Base-by-base conservation (phyloP, 2,797 vertebrate species). In the Acipenser transmontanus region DNA sequence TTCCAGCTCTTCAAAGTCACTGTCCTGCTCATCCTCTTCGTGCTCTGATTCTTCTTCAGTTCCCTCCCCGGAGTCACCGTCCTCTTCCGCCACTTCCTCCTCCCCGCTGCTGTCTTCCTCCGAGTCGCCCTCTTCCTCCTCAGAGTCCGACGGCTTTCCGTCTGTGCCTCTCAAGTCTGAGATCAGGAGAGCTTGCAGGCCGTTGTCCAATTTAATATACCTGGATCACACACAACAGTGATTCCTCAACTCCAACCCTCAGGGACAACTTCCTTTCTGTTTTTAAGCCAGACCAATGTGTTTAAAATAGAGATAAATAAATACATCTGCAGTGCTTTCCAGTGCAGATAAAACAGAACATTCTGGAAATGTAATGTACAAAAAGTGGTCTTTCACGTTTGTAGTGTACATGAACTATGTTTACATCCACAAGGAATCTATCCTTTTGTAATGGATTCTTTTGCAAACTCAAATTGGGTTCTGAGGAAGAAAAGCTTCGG, bases 131-230 rank as follows among this genome's bases (percentile, higher is more conserved):
- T 71, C 75, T 0, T 68, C 70, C 0, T 73, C 85, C 2, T 83
- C 34, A 1, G 84, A 72, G 4, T 82, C 71, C 7, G 87, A 90
- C 1, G 74, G 75, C 62, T 79, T 78, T 65, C 80, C 76, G 6
- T 89, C 89, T 1, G 71, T 17, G 11, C 88, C 86, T 74, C 89
- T 90, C 74, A 93, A 81, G 84, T 98, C 96, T 7, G 95, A 97
- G 85, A 98, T 93, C 79, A 98, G 91, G 65, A 98, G 90, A 47
- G 83, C 94, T 81, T 88, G 80, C 66, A 98, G 89, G 71, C 94
- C 93, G 71, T 98, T 98, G 8, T 78, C 86, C 73, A 98, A 85
- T 74, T 90, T 87, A 64, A 98, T 91, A 81, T 89, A 96, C 69
- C 96, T 98, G 82, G 47, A 65, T 61, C 52, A 62, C 64, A 47